phyloP scores from a whole-genome alignment of 2,797 vertebrate species.

The Sciurus vulgaris region DNA sequence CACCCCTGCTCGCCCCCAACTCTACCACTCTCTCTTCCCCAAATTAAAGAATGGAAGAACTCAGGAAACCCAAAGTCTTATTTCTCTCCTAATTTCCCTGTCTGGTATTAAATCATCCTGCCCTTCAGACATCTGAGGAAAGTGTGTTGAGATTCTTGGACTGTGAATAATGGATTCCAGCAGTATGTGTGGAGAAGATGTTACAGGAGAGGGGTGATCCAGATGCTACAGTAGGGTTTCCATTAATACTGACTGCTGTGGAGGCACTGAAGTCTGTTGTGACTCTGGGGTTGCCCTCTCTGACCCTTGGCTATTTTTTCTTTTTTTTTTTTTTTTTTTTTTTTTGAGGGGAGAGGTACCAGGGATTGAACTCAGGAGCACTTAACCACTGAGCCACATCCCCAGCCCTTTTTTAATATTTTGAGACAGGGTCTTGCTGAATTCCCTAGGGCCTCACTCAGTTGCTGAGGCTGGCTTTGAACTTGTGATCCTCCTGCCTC shows the following conservation, averaged over 20 bases:
- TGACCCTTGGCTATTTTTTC: background rate
- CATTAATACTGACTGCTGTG: fast-evolving
- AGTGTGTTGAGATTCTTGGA: background rate
- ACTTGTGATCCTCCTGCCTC: no score
- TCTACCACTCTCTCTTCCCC: background rate
- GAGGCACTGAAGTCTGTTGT: background rate
- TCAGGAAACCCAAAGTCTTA: background rate
- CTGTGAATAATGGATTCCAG: background rate
- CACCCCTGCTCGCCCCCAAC: background rate
- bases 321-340: no score
- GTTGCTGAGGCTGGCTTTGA: no score
- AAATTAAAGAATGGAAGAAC: background rate
- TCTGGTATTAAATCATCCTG: background rate
- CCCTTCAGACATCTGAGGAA: background rate
- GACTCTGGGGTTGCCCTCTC: background rate
- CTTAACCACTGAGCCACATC: no score
- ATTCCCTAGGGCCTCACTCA: no score
- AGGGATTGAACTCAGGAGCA: no score
- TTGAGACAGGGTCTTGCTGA: no score
- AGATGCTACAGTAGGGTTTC: background rate
- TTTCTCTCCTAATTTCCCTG: background rate
- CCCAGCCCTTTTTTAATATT: no score
- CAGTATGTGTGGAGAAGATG: background rate
- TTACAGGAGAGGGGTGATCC: no score
- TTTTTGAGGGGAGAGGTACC: no score